Evolutionary conservation across 2,888 invertebrate genomes (phyloP).

Genomic region (Melanargia galathea): DNA sequence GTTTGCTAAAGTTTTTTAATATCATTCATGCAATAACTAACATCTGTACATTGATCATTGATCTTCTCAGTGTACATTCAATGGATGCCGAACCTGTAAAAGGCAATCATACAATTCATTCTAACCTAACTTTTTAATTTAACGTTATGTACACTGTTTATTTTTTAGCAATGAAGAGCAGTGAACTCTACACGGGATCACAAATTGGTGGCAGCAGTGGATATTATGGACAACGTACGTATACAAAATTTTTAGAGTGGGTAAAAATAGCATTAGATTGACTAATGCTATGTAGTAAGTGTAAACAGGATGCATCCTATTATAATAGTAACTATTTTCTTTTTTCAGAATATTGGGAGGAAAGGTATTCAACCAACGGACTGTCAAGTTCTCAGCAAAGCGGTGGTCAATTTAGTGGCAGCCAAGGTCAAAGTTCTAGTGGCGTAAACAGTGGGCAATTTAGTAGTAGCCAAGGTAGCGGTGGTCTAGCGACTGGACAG

Average conservation of each 20-base stretch:
- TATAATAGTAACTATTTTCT: neutral
- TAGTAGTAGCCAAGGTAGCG: slow-evolving; percentile 41
- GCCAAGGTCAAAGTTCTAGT: slow-evolving; percentile 33
- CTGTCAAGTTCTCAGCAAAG: slow-evolving; percentile 39
- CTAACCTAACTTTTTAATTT: neutral
- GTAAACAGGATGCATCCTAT: neutral
- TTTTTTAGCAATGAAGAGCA: slow-evolving; percentile 64
- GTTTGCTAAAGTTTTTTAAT: too few species aligned
- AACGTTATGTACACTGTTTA: slow-evolving; percentile 8
- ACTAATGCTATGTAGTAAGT: neutral
- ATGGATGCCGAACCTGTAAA: neutral
- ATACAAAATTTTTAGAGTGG: neutral
- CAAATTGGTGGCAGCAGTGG: slow-evolving; percentile 57
- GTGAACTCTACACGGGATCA: slow-evolving; percentile 57
- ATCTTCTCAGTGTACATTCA: neutral
- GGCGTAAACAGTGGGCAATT: slow-evolving; percentile 39
- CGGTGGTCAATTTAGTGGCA: slow-evolving; percentile 38
- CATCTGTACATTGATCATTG: neutral
- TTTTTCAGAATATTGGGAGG: slow-evolving; percentile 49
- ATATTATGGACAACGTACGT: slow-evolving; percentile 69
- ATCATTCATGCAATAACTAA: neutral
- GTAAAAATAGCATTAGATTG: too few species aligned
- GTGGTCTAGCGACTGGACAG: slow-evolving; percentile 27
- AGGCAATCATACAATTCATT: neutral
- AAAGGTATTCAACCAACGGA: slow-evolving; percentile 40